Evolutionary conservation across 1,140 invertebrate genomes (phyloP), one percentile per base, ranked within the genome.

Genomic region (Formica exsecta): DNA sequence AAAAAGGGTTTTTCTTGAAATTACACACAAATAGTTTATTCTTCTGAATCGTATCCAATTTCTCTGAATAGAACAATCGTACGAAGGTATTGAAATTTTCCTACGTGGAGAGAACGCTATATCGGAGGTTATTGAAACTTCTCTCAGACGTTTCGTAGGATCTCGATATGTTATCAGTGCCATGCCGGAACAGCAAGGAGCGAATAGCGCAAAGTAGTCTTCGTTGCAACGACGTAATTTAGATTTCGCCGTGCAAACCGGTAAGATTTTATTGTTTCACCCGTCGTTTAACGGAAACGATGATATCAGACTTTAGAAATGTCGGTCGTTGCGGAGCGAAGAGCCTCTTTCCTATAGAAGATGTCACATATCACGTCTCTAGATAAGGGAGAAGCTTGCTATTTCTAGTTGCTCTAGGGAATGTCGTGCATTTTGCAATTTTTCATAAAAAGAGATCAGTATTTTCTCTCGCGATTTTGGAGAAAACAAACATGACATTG

Each of bases 221-320:
- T 57, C 48, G 19, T 36, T 32, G 70, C 11, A 59, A 61, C 79
- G 80, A 84, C 68, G 85, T 74, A 57, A 74, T 80, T 81, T 81
- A 81, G 54, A 70, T 88, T 70, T 25, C 59, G 32, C 22, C 51
- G 41, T 44, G 51, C 64, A n/a, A 76, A 74, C 70, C 36, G 59
- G 48, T 51, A 64, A 44, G 44, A 32, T 77, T 85, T 84, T 75
- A 89, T 89, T 89, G 87, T 89, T 85, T 64, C 36, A 32, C 25
- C n/a, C 76, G 32, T 80, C 16, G 44, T n/a, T 73, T 70, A 85
- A 65, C 70, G 66, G 59, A 85, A 73, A 57, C 19, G 59, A 77
- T 9, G 76, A 29, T 87, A 83, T 83, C 75, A 19, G 7, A 22
- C 16, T 44, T 44, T 44, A 44, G 77, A 73, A 83, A 86, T 57